phyloP scores from a whole-genome alignment of 2,113 vertebrate genomes.

The Gnathonemus longibarbis region DNA sequence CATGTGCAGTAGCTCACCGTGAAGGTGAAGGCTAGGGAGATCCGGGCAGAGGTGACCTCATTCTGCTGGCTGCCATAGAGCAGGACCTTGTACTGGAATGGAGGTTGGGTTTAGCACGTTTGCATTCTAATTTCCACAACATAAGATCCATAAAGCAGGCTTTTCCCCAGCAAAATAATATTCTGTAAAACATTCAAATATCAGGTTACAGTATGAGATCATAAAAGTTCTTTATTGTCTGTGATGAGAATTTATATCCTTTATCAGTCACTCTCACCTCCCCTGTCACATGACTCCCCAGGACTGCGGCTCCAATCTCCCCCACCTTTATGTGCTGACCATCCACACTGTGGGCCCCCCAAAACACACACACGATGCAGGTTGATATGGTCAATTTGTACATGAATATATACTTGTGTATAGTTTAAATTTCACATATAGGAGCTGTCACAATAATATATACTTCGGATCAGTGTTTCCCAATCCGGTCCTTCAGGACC shows the following conservation, averaged over 20 bases:
- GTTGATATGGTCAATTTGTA: neutral
- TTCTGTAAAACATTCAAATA: neutral
- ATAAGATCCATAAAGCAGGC: neutral
- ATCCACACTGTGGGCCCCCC: constrained; percentile 63
- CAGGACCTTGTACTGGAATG: constrained; percentile 81
- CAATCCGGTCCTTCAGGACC: neutral
- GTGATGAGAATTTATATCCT: neutral
- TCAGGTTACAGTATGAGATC: neutral
- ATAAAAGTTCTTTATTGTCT: neutral
- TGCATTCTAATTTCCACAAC: neutral
- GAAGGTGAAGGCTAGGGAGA: constrained; percentile 74
- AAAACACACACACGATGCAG: constrained; percentile 16
- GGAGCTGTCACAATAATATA: neutral
- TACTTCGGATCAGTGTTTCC: neutral
- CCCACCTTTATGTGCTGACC: constrained; percentile 90
- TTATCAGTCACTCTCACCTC: constrained; percentile 66
- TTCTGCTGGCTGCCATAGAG: constrained; percentile 91
- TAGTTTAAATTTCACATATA: neutral
- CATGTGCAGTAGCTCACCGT: constrained; percentile 63
- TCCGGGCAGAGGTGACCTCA: constrained; percentile 70
- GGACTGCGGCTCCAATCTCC: constrained; percentile 84
- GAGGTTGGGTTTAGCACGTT: neutral
- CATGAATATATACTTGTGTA: neutral
- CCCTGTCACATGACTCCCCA: constrained; percentile 75
- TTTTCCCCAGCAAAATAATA: neutral